Base-by-base conservation (phyloP, 2,113 vertebrate species). In the Numenius arquata region DNA sequence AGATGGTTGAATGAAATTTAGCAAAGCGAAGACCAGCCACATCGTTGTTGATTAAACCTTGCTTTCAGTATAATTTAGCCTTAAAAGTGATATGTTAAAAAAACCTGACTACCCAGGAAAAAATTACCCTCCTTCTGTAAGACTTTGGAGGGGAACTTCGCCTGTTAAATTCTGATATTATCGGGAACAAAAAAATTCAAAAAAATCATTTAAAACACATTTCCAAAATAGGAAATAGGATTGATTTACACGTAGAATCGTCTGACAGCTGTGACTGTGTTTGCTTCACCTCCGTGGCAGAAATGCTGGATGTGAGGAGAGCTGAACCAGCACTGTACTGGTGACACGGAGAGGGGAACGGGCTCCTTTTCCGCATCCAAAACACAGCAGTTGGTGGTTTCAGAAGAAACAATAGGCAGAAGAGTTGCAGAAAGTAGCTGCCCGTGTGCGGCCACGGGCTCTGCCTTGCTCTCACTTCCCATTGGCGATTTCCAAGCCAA, bases 401-500 rank as follows among this genome's bases (percentile, higher is more conserved):
- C 52, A n/a, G 32, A 86, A 40, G 66, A 45, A 65, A 11, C 26
- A 56, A 50, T 0, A 21, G 38, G 88, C 20, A 55, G 36, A 10
- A 40, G 27, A 25, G 19, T 13, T 45, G 48, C 52, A n/a, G 77
- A 36, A 5, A 45, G 19, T 7, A 56, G 32, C 8, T 22, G 14
- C 10, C n/a, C 8, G 0, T 4, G 32, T 21, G 62, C 11, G 9
- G 58, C 62, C 70, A 53, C 1, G 52, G 73, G 52, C n/a, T 78
- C 45, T 83, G 71, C 62, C 67, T 34, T 87, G 45, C 11, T 27
- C 23, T 77, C 16, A 1, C 5, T 40, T 85, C 56, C 25, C 30
- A 32, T 1, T 6, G 29, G 29, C 55, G 45, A 34, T 26, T 50
- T 10, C 45, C 0, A 0, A 65, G 32, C 48, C 73, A 48, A 30